phyloP scores from a whole-genome alignment of 2,888 invertebrate species.

The Torymus texanus region DNA sequence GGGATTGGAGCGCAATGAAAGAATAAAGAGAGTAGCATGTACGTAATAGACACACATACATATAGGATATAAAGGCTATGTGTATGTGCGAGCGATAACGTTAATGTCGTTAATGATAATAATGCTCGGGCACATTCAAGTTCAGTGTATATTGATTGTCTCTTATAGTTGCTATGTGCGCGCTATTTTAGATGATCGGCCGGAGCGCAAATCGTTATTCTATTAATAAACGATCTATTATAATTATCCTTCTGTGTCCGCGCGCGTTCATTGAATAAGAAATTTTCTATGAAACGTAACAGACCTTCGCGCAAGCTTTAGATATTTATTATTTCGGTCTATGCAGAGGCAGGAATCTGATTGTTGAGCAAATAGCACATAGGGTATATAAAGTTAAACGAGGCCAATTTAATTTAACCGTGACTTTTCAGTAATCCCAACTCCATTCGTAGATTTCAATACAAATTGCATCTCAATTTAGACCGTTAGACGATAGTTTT shows the following conservation, averaged over 20 bases:
- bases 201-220: constrained; percentile 38
- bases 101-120: constrained; percentile 40
- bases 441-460: no score
- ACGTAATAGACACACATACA: background rate
- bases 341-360: no score
- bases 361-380: no score
- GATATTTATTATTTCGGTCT: no score
- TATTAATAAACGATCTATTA: constrained; percentile 32
- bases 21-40: no score
- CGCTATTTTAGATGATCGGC: constrained; percentile 31
- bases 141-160: constrained; percentile 29
- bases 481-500: no score
- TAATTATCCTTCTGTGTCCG: constrained; percentile 5
- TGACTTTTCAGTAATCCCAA: no score
- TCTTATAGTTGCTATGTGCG: background rate
- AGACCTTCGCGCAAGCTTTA: background rate
- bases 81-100: constrained; percentile 1
- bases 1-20: no score
- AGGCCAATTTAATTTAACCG: no score
- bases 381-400: no score
- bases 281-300: background rate
- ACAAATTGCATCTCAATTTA: no score
- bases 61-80: background rate
- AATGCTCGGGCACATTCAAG: constrained; percentile 18
- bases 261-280: background rate